Conservation (phyloP, 2,888 invertebrate genomes). For the Corythucha ciliata region DNA sequence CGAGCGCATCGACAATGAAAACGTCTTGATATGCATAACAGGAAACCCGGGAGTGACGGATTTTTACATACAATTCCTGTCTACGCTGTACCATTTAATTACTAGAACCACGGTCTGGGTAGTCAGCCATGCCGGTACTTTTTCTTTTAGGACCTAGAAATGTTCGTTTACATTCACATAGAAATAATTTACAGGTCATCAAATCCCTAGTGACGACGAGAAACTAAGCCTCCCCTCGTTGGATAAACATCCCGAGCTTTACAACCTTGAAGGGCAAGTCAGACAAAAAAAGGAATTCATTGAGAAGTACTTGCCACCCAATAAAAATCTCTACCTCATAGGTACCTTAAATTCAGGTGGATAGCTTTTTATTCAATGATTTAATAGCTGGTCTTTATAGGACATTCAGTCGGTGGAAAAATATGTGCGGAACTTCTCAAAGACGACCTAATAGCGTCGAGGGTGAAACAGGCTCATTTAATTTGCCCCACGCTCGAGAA, state of each 20-base stretch:
- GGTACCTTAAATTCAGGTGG: no score
- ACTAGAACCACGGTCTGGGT: conserved; percentile 60
- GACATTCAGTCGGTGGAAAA: conserved; percentile 87
- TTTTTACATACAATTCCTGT: conserved; percentile 69
- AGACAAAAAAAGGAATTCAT: conserved; percentile 69
- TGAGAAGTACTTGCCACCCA: conserved; percentile 57
- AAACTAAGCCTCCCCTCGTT: no score
- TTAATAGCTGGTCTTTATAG: no score
- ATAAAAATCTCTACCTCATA: conserved; percentile 60
- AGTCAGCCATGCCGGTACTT: conserved; percentile 75
- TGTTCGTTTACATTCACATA: no score
- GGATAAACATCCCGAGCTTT: conserved; percentile 47
- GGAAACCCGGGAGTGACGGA: conserved; percentile 83
- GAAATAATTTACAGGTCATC: no score
- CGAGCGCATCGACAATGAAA: conserved; percentile 47
- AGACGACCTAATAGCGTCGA: conserved; percentile 45
- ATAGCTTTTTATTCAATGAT: no score
- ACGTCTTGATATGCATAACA: conserved; percentile 62
- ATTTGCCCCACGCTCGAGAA: conserved; percentile 81
- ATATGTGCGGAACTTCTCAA: conserved; percentile 64
- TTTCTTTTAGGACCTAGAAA: no score
- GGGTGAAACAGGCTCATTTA: conserved; percentile 56
- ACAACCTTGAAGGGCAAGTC: conserved; percentile 68
- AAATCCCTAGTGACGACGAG: no score
- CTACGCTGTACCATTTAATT: conserved; percentile 32